Percentiles rank a stretch among this genome's conserved stretches.
These are phyloP conservation scores for Agrochola macilenta DNA, from an alignment of 2,888 invertebrate genomes.

Conservation along the genomic window DNA sequence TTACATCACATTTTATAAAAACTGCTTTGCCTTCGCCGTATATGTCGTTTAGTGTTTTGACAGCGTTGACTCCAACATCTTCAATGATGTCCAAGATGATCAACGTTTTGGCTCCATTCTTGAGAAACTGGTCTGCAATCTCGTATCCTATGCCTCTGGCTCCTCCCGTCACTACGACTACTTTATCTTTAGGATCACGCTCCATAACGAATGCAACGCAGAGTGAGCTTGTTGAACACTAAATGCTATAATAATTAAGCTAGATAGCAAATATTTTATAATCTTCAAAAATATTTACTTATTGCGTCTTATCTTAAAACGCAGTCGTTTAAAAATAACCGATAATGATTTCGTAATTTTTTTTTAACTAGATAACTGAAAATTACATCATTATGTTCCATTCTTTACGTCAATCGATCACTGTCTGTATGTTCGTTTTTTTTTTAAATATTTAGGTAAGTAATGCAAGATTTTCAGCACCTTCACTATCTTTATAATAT, in stretches of 20 bases:
- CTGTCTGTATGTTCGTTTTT: not conserved
- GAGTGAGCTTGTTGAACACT: not conserved
- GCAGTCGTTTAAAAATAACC: not conserved
- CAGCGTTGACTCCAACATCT: constrained; percentile 75
- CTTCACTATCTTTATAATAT: not conserved
- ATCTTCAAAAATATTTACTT: not conserved
- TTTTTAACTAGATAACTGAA: not conserved
- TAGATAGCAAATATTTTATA: not conserved
- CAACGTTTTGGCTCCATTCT: constrained; percentile 75
- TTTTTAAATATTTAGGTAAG: not conserved
- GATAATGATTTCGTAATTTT: not conserved
- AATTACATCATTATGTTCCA: not conserved
- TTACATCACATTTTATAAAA: constrained; percentile 88
- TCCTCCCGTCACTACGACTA: constrained; percentile 86
- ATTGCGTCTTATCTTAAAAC: constrained; percentile 7
- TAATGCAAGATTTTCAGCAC: not conserved
- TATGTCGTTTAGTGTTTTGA: constrained; percentile 77
- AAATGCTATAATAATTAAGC: not conserved
- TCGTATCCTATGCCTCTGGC: constrained; percentile 88
- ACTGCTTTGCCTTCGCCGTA: constrained; percentile 82
- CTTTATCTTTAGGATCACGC: constrained; percentile 66
- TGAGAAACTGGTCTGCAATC: constrained; percentile 82
- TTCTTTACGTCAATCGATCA: not conserved
- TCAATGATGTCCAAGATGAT: constrained; percentile 71
- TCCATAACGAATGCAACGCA: constrained; percentile 49